Base-by-base conservation (phyloP, 2,888 invertebrate genomes). In the Spilarctia lutea region DNA sequence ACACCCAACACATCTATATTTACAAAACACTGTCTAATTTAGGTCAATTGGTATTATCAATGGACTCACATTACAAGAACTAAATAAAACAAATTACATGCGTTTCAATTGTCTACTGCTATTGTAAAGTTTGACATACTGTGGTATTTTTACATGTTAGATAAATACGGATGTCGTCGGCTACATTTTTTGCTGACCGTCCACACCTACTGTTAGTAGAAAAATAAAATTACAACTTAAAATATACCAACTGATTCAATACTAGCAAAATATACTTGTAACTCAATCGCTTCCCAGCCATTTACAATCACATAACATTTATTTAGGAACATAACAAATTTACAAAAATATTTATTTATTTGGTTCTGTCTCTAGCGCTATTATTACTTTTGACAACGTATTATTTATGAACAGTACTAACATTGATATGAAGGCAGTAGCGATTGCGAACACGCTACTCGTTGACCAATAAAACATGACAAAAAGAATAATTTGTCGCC, bases 341-440 rank as follows among this genome's bases (percentile, higher is more conserved):
- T 84, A 92, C 91, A 93, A 92, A 93, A 94, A 93, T 92, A 92
- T 90, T 87, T 77, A 75, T 87, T 87, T 86, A 90, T 93, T 93
- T 93, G 93, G 90, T 91, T 89, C 88, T 89, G 89, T 90, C 86
- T 88, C 83, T 86, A 85, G 80, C 79, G 77, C 85, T 86, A 84
- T 79, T 81, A 83, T 82, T 83, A 78, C 72, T 82, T 80, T 79
- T 85, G 78, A 72, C 71, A 78, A 71, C 74, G 77, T 82, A 83
- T 75, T 74, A 71, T 72, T 82, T 68, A 77, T 74, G 73, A 79
- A 78, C 70, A 73, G 73, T 74, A 71, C 33, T 80, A 81, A 74
- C 35, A 72, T 73, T 85, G 82, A 81, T 83, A 84, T 83, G 85
- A 85, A 65, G 69, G 77, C 73, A 70, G 72, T 76, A 75, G 74